Evolutionary conservation across 2,888 invertebrate genomes (phyloP), one percentile per base, ranked within the genome.

Genomic region (Phortica magna): DNA sequence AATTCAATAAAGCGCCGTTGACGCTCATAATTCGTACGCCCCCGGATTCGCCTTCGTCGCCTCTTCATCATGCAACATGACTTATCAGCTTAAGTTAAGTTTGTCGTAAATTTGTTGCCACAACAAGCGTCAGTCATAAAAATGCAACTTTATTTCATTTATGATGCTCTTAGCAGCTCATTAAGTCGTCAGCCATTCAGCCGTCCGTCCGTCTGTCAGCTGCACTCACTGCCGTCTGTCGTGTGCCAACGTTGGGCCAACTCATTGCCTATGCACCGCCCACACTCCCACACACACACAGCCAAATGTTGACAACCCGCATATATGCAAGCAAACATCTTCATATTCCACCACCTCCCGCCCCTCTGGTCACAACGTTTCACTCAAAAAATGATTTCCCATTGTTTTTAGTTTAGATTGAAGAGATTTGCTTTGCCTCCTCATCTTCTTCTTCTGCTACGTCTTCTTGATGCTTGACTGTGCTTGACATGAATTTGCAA

Each of bases 401-500:
- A 65, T 74, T 74, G 74, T 74, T 74, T 74, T 73, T 73, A 73
- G 70, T 61, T 68, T 71, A 71, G 70, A 70, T 70, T 70, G 43
- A 22, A 22, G 68, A 55, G 70, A 71, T 71, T 71, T 71, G n/a
- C 9, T 31, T 42, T 10, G 39, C 9, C 17, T 3, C 19, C 5
- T 12, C 9, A 9, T 19, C 39, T 39, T 64, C 64, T 9, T 64
- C 64, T 64, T 22, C 64, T 31, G 31, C 42, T 14, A 17, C n/a
- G 41, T 41, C 42, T 9, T 42, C 39, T 22, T 61, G 59, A 17
- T 61, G 17, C 10, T 53, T 71, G 70, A 87, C 84, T 82, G 86
- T 71, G 70, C 85, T 85, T 82, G 86, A 86, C 85, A 88, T 87
- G 87, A 83, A 87, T 87, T 87, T 88, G 86, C 86, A 87, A 87